Evolutionary conservation across 2,113 vertebrate genomes (phyloP).

Genomic region (Ochotona curzoniae): DNA sequence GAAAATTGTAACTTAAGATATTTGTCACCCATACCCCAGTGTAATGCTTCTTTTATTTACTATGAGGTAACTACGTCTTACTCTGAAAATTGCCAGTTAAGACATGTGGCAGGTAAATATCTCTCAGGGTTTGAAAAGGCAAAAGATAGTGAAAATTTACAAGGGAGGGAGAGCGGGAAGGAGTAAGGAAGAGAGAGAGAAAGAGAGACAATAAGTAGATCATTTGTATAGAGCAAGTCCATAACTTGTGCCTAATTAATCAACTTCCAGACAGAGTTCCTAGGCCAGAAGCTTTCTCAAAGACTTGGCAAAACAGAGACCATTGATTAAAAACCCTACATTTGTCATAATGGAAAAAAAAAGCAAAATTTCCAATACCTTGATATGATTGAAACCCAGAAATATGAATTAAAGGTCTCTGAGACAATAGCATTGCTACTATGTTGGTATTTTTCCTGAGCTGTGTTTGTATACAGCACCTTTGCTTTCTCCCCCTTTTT

Average conservation of each 20-base stretch:
- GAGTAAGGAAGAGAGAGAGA: neutral
- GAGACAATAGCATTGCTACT: neutral
- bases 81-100: neutral
- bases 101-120: neutral
- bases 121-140: neutral
- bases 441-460: neutral
- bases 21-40: neutral
- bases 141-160: neutral
- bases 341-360: neutral
- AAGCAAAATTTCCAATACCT: neutral
- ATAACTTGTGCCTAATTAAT: neutral
- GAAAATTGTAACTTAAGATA: neutral
- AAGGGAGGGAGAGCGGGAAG: neutral
- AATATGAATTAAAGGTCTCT: neutral
- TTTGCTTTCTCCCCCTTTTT: neutral
- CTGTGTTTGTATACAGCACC: neutral
- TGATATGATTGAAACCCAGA: neutral
- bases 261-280: neutral
- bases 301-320: neutral
- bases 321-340: neutral
- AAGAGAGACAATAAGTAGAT: neutral
- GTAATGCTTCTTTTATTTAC: neutral
- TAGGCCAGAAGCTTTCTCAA: neutral
- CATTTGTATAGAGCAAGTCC: neutral
- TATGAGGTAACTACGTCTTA: neutral